Conservation (phyloP, 2,113 vertebrate species). For the Rhinichthys klamathensis region DNA sequence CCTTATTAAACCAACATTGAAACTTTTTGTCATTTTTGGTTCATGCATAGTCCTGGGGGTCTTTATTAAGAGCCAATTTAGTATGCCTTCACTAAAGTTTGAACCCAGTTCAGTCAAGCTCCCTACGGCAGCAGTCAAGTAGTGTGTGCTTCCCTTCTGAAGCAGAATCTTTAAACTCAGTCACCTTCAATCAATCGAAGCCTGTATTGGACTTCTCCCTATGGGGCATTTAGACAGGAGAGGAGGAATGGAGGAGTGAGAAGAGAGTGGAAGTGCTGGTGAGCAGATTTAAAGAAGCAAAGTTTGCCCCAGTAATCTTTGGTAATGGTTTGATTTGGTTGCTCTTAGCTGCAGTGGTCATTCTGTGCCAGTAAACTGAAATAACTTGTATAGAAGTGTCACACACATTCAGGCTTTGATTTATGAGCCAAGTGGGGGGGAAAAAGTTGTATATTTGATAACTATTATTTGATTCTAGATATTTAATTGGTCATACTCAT, state of each 20-base stretch:
- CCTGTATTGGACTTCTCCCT: conserved; percentile 41
- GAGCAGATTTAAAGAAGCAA: conserved; percentile 2
- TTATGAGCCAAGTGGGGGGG: neutral
- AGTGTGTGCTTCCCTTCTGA: conserved; percentile 26
- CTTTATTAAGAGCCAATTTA: conserved; percentile 33
- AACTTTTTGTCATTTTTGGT: conserved; percentile 27
- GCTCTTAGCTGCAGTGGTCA: neutral
- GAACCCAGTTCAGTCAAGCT: conserved; percentile 24
- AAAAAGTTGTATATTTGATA: neutral
- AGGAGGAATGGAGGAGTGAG: neutral
- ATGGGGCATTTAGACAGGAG: conserved; percentile 20
- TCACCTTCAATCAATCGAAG: conserved; percentile 44
- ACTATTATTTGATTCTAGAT: neutral
- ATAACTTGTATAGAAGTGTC: neutral
- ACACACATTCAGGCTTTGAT: neutral
- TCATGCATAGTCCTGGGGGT: neutral
- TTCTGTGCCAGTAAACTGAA: neutral
- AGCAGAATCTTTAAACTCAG: conserved; percentile 45
- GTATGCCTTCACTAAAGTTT: conserved; percentile 26
- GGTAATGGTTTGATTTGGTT: conserved; percentile 22
- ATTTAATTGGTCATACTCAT: neutral
- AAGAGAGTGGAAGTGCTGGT: conserved; percentile 1
- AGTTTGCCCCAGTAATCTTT: neutral
- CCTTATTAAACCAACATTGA: neutral
- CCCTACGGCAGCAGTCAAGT: conserved; percentile 34